These are phyloP conservation scores for Tangara arthus DNA, from an alignment of 2,797 vertebrate genomes.

Conservation along the genomic window DNA sequence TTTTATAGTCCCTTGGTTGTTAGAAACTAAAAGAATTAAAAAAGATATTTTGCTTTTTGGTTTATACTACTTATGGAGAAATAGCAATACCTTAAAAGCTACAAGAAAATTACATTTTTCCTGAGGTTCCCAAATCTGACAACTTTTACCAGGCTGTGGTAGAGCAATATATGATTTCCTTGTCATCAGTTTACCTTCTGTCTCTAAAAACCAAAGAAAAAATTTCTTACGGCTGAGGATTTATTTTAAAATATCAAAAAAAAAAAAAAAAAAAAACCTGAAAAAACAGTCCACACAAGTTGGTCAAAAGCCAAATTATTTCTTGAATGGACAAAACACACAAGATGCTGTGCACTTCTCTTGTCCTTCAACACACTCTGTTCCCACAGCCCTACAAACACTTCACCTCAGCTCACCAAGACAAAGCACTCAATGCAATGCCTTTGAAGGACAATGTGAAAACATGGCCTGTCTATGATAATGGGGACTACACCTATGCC, in stretches of 20 bases:
- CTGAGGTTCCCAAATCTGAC: not conserved
- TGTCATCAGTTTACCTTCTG: not conserved
- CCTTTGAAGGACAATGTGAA: not conserved
- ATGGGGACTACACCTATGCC: not conserved
- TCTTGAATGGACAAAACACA: not conserved
- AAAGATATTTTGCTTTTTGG: not conserved
- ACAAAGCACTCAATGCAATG: not conserved
- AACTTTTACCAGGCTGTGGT: not conserved
- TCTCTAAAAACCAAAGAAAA: not conserved
- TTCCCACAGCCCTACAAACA: not conserved
- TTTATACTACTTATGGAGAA: not conserved
- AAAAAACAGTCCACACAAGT: not conserved
- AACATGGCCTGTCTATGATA: not conserved
- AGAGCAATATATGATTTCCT: not conserved
- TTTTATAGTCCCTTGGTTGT: not conserved
- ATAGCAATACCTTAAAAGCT: not conserved
- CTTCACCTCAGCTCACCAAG: not conserved
- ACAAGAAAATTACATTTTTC: not conserved
- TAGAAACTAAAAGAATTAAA: not conserved
- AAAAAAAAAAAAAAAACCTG: accelerated
- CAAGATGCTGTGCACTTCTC: not conserved
- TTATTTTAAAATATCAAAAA: not conserved
- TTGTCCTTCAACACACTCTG: accelerated
- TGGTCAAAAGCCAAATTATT: not conserved
- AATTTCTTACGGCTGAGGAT: not conserved